A percentile compares a stretch with the other conserved stretches of the same genome.
Conservation (phyloP, 2,113 vertebrate species). For the Origma solitaria region DNA sequence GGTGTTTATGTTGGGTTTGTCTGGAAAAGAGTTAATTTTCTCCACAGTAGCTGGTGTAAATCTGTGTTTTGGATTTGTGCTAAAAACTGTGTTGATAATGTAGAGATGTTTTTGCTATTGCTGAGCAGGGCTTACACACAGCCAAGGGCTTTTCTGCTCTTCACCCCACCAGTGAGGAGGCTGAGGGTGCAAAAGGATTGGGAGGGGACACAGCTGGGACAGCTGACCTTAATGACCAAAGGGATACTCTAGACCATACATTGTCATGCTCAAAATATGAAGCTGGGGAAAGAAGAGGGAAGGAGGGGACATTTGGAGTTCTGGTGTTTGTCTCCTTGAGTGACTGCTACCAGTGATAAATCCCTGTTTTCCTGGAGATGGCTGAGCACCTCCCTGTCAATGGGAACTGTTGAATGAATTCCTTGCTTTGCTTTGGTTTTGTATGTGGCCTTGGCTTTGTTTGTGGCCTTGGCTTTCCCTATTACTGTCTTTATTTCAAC, state of each 20-base stretch:
- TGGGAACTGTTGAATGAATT: neutral
- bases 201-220: neutral
- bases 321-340: neutral
- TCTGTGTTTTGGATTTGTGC: neutral
- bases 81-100: neutral
- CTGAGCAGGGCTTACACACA: neutral
- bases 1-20: neutral
- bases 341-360: too few relatives aligned
- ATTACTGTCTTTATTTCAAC: neutral
- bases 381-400: neutral
- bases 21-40: neutral
- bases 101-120: neutral
- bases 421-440: neutral
- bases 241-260: neutral
- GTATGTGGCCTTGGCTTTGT: neutral
- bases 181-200: neutral
- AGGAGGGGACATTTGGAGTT: neutral
- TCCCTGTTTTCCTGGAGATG: neutral
- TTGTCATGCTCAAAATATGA: neutral
- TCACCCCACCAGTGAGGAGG: neutral
- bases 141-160: neutral
- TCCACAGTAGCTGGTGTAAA: neutral
- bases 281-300: neutral
- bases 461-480: neutral
- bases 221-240: neutral